Percentiles rank a stretch among this genome's conserved stretches.
phyloP scores from a whole-genome alignment of 2,113 vertebrate genomes.

The Tragelaphus buxtoni region DNA sequence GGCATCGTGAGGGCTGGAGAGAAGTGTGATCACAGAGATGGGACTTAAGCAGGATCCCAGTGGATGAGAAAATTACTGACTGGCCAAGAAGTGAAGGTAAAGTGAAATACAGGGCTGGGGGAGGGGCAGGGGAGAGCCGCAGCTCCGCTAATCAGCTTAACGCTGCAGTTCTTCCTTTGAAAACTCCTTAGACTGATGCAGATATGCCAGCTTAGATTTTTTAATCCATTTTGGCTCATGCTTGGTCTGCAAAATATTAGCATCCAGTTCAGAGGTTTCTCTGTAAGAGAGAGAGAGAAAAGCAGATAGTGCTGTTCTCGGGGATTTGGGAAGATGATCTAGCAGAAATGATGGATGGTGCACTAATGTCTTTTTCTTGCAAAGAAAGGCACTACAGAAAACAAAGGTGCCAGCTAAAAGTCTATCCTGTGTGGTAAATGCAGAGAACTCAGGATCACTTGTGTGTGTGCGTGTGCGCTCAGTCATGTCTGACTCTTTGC shows the following conservation, averaged over 20 bases:
- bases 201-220: neutral
- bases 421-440: neutral
- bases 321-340: neutral
- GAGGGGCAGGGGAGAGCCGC: neutral
- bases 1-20: neutral
- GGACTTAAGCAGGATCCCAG: conserved; percentile 6
- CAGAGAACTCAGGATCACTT: neutral
- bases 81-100: conserved; percentile 20
- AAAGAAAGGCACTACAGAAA: neutral
- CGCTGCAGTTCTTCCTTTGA: neutral
- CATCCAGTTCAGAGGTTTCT: conserved; percentile 13
- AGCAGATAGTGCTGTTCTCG: neutral
- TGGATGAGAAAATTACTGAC: neutral
- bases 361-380: neutral
- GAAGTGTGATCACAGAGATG: conserved; percentile 28
- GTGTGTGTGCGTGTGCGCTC: neutral
- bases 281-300: neutral
- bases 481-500: neutral
- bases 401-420: neutral
- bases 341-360: neutral
- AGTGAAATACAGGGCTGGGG: neutral
- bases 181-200: neutral
- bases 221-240: neutral
- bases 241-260: conserved; percentile 1
- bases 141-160: neutral